A percentile compares a stretch with the other conserved stretches of the same genome.
phyloP scores from a whole-genome alignment of 2,888 invertebrate species.

The Mantis religiosa region DNA sequence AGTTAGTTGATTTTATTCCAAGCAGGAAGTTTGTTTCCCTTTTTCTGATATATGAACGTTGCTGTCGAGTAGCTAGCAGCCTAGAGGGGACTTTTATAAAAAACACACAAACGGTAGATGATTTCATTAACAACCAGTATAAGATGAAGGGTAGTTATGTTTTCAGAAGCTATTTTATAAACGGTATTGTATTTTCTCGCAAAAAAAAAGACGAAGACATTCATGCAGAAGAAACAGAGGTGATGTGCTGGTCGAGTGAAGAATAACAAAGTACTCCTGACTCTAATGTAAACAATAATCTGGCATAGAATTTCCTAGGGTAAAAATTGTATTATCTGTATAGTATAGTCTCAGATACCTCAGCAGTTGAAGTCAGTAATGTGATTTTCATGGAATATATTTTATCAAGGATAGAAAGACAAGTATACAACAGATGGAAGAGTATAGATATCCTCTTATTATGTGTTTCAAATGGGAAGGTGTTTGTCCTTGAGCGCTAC shows the following conservation, averaged over 20 bases:
- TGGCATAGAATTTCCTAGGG: not conserved
- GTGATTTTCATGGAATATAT: no score
- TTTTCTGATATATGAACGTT: not conserved
- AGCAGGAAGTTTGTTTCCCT: not conserved
- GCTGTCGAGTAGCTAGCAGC: not conserved
- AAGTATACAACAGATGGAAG: no score
- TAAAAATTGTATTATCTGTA: no score
- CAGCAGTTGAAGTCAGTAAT: no score
- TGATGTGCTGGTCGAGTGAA: not conserved
- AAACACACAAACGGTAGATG: not conserved
- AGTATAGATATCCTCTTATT: no score
- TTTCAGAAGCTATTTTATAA: conserved; percentile 10
- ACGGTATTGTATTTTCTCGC: not conserved
- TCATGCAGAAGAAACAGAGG: not conserved
- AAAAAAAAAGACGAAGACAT: conserved; percentile 5
- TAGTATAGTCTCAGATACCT: no score
- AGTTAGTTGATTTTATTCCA: not conserved
- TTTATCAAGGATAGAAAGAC: no score
- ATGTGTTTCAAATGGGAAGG: no score
- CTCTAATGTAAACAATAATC: not conserved
- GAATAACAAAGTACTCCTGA: not conserved
- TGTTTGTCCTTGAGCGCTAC: no score
- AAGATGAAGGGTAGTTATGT: not conserved
- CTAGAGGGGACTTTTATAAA: not conserved
- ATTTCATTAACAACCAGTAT: conserved; percentile 2